These are phyloP conservation scores for Helobdella robusta DNA, from an alignment of 2,888 invertebrate species.

Conservation along the genomic window DNA sequence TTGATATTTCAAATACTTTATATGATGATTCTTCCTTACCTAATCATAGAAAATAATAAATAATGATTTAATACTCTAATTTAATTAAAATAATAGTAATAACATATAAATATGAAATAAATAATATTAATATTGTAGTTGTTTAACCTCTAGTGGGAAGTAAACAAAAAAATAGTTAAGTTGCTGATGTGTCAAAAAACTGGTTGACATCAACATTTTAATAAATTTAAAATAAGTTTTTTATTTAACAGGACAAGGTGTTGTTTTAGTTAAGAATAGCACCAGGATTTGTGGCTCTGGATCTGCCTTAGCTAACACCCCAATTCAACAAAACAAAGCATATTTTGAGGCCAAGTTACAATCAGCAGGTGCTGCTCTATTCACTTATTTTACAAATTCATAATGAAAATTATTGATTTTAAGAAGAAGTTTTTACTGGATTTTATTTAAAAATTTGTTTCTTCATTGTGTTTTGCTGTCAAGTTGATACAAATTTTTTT, in stretches of 20 bases:
- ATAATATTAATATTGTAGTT: too few species aligned
- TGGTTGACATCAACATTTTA: neutral
- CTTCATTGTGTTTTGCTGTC: too few species aligned
- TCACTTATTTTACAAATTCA: too few species aligned
- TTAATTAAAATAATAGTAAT: too few species aligned
- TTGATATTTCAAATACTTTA: too few species aligned
- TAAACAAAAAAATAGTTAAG: too few species aligned
- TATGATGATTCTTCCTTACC: too few species aligned
- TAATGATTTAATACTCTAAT: too few species aligned
- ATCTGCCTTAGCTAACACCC: conserved; percentile 83
- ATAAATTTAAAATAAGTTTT: neutral
- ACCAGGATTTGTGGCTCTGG: conserved; percentile 87
- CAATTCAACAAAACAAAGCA: conserved; percentile 85
- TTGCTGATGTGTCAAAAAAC: neutral
- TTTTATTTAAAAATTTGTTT: neutral
- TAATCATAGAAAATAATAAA: too few species aligned
- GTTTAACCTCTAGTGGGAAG: too few species aligned
- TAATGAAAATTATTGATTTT: neutral
- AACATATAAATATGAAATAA: too few species aligned
- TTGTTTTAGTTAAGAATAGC: conserved; percentile 87
- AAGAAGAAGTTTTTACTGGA: neutral
- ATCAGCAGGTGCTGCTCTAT: conserved; percentile 80
- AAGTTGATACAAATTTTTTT: too few species aligned
- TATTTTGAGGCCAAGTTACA: conserved; percentile 97
- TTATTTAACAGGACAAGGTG: conserved; percentile 72